Evolutionary conservation across 2,888 invertebrate species (phyloP), one percentile per base, ranked within the genome.

Genomic region (Nyleta sp.): DNA sequence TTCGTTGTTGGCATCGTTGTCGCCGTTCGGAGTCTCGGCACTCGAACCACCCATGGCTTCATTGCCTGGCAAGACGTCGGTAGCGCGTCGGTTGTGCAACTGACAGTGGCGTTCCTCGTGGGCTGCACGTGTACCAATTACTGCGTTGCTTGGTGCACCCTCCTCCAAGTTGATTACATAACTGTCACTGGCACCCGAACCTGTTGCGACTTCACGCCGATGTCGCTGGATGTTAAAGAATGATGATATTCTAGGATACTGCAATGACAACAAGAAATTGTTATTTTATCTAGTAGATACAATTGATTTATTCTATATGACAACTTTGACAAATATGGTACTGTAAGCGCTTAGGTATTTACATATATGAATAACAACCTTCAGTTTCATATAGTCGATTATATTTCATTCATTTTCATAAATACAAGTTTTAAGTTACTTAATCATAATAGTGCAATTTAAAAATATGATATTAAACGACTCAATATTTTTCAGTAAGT

Each of bases 131-230:
- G 24, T 5, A 24, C 24, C 28, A 4, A 5, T 28, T 4, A 28
- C 28, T 4, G 28, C 28, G 5, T 28, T 81, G 13, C 80, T 65
- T 8, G 82, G 31, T 11, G 81, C 31, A 18, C 84, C 79, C 62
- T 84, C 84, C 6, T 89, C 89, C 1, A 90, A 48, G 72, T 87
- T 87, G 77, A 90, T 89, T 28, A 89, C 85, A 65, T 84, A 86
- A 78, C 86, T 88, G 33, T 87, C 86, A 7, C 7, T 77, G 88
- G 82, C 90, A 88, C 76, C 91, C 81, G 78, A 84, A 82, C 2
- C 90, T 88, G 44, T 91, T 90, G 35, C 91, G 82, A 83, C 91
- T 90, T 35, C 92, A 88, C 80, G 91, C 91, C 18, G 92, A 91
- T 78, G 91, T 91, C 81, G 92, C 71, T 85, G 88, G 31, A 85